Conservation (phyloP, 2,113 vertebrate genomes). For the Choloepus hoffmanni region DNA sequence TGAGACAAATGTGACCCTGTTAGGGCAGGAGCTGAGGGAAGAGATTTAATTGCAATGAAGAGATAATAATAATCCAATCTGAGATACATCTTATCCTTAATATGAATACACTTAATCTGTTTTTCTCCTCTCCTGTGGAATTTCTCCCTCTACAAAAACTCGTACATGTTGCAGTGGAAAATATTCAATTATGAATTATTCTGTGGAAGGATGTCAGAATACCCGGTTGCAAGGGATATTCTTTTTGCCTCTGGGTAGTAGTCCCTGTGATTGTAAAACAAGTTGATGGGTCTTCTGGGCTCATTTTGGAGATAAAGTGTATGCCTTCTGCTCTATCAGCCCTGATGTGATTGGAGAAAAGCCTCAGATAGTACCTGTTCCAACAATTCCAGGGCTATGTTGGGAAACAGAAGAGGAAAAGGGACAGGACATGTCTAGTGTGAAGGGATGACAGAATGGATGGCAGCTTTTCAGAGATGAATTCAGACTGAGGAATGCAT, state of each 20-base stretch:
- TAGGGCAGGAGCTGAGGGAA: background rate
- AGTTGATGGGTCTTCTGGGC: background rate
- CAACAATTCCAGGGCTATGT: background rate
- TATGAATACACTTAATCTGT: background rate
- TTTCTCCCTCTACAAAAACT: background rate
- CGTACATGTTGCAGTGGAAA: background rate
- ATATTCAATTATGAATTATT: background rate
- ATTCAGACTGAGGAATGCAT: background rate
- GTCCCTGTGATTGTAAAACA: no score
- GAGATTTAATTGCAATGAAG: background rate
- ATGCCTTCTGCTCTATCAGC: background rate
- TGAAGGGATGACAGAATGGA: background rate
- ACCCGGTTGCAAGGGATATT: no score
- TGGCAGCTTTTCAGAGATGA: background rate
- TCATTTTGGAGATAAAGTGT: background rate
- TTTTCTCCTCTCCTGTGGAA: background rate
- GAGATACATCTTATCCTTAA: background rate
- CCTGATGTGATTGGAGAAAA: background rate
- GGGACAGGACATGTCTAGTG: background rate
- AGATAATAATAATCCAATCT: background rate
- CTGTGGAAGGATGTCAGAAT: no score
- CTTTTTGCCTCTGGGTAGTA: background rate
- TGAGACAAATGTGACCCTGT: background rate
- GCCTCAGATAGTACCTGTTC: background rate
- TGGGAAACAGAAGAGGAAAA: background rate